Evolutionary conservation across 2,888 invertebrate genomes (phyloP).

Genomic region (Aplocera efformata): DNA sequence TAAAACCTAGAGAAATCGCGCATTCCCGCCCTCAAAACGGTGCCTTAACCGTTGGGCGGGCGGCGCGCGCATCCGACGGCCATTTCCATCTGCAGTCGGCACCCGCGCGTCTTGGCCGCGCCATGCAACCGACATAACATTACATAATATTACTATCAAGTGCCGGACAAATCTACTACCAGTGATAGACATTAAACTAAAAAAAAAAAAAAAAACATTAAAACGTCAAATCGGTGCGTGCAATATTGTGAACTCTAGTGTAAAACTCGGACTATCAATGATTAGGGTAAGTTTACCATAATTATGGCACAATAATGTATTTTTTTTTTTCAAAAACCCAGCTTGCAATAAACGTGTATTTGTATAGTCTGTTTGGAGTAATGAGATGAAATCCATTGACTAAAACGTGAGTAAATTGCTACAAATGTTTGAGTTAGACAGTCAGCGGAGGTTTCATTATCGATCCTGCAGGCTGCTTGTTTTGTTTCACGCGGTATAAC

Average conservation of each 20-base stretch:
- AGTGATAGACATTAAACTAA: conserved; percentile 5
- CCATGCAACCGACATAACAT: conserved; percentile 57
- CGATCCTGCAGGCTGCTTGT: conserved; percentile 24
- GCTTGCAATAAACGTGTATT: neutral
- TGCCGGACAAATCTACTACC: conserved; percentile 14
- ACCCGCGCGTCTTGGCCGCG: conserved; percentile 61
- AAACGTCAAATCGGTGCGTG: neutral
- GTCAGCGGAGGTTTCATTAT: conserved; percentile 20
- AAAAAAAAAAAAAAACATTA: conserved; percentile 2
- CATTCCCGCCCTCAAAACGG: conserved; percentile 27
- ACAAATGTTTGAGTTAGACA: conserved; percentile 22
- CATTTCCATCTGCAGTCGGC: conserved; percentile 73
- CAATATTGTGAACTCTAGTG: conserved; percentile 5
- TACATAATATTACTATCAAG: conserved; percentile 46
- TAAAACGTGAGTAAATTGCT: conserved; percentile 10
- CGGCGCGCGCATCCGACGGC: conserved; percentile 72
- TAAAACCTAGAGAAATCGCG: conserved; percentile 3
- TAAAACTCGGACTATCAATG: conserved; percentile 11
- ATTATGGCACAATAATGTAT: neutral
- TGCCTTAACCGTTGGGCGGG: conserved; percentile 60
- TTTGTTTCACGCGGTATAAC: conserved; percentile 22
- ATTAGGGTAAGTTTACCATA: conserved; percentile 8
- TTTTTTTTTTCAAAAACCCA: neutral
- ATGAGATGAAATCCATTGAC: conserved; percentile 1
- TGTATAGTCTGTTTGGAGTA: neutral